These are phyloP conservation scores for Thaumetopoea pityocampa DNA, from an alignment of 1,140 invertebrate genomes.

Conservation along the genomic window DNA sequence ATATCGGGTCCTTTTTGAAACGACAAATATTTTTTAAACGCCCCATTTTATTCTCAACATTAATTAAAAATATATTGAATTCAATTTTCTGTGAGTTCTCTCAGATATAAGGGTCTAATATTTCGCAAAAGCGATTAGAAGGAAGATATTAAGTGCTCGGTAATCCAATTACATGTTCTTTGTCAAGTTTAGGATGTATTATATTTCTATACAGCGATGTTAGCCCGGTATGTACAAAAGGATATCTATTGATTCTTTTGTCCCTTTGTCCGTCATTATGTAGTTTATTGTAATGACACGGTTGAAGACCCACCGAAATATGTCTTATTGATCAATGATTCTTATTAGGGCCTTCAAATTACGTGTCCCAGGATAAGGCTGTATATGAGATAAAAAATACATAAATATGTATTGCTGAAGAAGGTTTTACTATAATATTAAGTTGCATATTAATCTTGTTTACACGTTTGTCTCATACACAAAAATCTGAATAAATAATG, in stretches of 20 bases:
- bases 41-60: constrained; percentile 11
- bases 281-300: constrained; percentile 34
- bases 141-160: constrained; percentile 64
- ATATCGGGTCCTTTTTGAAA: constrained; percentile 22
- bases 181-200: constrained; percentile 70
- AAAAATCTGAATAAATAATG: no score
- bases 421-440: no score
- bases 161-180: constrained; percentile 70
- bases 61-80: neutral
- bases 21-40: constrained; percentile 9
- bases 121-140: constrained; percentile 39
- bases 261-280: constrained; percentile 28
- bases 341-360: no score
- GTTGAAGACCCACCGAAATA: no score
- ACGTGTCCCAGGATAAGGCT: no score
- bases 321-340: no score
- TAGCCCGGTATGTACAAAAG: constrained; percentile 44
- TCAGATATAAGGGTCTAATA: constrained; percentile 26
- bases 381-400: no score
- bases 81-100: constrained; percentile 1
- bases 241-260: constrained; percentile 42
- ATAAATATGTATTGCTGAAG: no score
- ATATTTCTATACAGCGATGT: constrained; percentile 65
- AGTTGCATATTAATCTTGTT: no score
- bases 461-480: no score